Conservation (phyloP, 2,113 vertebrate species). For the Mesitornis unicolor region DNA sequence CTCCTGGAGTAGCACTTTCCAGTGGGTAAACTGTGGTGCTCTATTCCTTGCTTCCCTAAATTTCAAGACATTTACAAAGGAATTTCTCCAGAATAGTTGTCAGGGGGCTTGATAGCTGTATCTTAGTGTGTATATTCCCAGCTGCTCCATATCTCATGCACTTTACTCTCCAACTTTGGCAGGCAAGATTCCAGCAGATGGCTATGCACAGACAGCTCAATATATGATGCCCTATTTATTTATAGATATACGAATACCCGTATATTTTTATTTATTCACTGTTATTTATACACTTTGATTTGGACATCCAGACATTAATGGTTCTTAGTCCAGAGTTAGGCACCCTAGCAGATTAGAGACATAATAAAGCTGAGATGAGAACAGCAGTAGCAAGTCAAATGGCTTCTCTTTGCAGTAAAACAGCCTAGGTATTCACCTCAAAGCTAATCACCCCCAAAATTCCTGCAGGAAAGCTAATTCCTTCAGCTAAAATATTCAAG, state of each 20-base stretch:
- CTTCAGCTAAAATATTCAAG: background rate
- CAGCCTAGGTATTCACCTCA: background rate
- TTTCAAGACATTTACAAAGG: background rate
- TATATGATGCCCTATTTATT: background rate
- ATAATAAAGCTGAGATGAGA: background rate
- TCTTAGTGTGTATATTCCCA: background rate
- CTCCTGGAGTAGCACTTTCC: background rate
- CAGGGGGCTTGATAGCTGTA: background rate
- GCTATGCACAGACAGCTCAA: background rate
- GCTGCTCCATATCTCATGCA: background rate
- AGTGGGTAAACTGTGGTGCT: background rate
- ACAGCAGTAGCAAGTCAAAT: background rate
- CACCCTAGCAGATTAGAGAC: background rate
- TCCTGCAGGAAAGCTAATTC: background rate
- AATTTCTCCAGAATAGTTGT: background rate
- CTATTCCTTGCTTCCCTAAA: background rate
- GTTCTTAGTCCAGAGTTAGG: background rate
- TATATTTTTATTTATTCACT: background rate
- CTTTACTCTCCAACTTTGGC: background rate
- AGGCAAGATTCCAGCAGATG: background rate
- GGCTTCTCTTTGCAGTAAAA: background rate
- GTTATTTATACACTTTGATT: background rate
- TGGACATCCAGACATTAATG: background rate
- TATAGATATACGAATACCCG: background rate
- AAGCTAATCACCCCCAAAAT: background rate